Evolutionary conservation across 2,113 vertebrate genomes (phyloP).

Genomic region (Mirza zaza): DNA sequence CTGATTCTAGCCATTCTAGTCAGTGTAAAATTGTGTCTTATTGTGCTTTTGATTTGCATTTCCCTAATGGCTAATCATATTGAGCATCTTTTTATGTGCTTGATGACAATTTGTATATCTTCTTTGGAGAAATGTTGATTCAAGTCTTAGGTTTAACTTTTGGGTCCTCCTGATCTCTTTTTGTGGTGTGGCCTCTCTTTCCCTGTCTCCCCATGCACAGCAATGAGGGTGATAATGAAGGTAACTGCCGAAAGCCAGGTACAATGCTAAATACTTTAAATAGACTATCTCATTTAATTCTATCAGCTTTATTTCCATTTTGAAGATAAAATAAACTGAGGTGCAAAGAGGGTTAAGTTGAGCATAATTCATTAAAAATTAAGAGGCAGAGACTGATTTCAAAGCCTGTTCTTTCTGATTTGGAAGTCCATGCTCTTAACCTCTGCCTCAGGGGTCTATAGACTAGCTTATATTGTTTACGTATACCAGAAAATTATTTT

Average conservation of each 20-base stretch:
- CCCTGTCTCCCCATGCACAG: background rate
- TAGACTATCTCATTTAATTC: background rate
- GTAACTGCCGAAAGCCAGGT: background rate
- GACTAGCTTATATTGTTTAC: background rate
- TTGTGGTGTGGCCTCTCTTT: background rate
- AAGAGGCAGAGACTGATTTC: background rate
- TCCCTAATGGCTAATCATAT: background rate
- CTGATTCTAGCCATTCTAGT: background rate
- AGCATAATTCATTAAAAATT: background rate
- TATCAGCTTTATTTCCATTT: background rate
- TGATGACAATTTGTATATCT: background rate
- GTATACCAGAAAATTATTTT: background rate
- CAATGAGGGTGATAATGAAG: background rate
- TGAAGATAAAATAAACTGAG: constrained; percentile 19
- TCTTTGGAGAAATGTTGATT: background rate
- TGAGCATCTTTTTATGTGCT: background rate
- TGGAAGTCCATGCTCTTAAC: background rate
- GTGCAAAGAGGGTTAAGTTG: background rate
- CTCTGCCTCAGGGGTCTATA: background rate
- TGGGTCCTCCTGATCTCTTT: background rate
- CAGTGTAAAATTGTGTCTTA: background rate
- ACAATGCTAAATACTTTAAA: background rate
- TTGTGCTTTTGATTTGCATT: background rate
- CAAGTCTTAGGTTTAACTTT: background rate
- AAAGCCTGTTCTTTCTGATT: background rate